phyloP scores from a whole-genome alignment of 2,888 invertebrate genomes.

The Tribolium freemani region DNA sequence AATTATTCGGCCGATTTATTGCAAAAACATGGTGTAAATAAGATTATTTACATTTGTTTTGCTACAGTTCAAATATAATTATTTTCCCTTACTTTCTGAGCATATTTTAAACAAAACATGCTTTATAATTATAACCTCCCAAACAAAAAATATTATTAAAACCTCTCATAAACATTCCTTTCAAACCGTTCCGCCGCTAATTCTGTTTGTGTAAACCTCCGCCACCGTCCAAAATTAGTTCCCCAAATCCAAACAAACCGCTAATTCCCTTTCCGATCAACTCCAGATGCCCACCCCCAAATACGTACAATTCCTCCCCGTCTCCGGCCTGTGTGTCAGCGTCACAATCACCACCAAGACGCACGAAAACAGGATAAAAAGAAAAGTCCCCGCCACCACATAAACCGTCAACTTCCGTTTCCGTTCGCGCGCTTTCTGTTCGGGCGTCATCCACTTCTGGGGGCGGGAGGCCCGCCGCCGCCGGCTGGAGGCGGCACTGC shows the following conservation, averaged over 20 bases:
- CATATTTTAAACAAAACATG: too few relatives aligned
- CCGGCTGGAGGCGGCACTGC: not conserved
- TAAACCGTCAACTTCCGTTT: constrained; percentile 79
- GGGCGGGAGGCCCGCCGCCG: not conserved
- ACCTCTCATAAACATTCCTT: too few relatives aligned
- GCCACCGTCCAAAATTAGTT: not conserved
- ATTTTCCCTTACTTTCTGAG: too few relatives aligned
- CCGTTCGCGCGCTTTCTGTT: constrained; percentile 72
- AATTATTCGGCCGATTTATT: too few relatives aligned
- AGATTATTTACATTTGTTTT: too few relatives aligned
- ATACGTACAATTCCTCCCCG: constrained; percentile 54
- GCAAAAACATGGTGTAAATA: too few relatives aligned
- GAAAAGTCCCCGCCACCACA: constrained; percentile 79
- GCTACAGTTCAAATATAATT: too few relatives aligned
- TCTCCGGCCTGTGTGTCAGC: constrained; percentile 70
- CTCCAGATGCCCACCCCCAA: not conserved
- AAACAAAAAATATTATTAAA: too few relatives aligned
- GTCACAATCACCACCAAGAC: constrained; percentile 84
- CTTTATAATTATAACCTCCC: too few relatives aligned
- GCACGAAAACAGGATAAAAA: constrained; percentile 80
- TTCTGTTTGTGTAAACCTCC: not conserved
- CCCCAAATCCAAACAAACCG: too few relatives aligned
- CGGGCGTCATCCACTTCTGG: constrained; percentile 17
- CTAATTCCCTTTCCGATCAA: too few relatives aligned
- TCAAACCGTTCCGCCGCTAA: too few relatives aligned